Conservation (phyloP, 2,113 vertebrate genomes). For the Halcyon senegalensis region DNA sequence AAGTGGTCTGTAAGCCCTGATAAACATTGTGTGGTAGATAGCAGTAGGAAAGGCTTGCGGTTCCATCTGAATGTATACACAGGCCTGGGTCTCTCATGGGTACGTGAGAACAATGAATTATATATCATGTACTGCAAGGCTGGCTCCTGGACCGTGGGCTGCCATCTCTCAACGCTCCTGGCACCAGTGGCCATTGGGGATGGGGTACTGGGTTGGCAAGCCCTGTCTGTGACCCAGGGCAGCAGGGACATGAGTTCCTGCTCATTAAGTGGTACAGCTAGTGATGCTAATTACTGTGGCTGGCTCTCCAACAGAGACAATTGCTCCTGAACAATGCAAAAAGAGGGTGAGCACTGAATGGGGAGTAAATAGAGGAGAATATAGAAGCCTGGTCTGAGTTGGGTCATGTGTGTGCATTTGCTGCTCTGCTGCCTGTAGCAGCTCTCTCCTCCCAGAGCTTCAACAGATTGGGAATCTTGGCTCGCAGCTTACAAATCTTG, state of each 20-base stretch:
- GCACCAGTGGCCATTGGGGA: accelerated
- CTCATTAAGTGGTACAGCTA: accelerated
- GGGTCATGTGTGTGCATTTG: accelerated
- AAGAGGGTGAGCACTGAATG: neutral
- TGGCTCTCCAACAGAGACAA: neutral
- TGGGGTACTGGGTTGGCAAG: neutral
- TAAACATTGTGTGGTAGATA: conserved; percentile 57
- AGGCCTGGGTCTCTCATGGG: conserved; percentile 1
- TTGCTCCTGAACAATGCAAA: neutral
- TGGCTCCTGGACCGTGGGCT: neutral
- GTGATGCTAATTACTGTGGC: neutral
- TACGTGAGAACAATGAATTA: neutral
- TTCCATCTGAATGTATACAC: conserved; percentile 46
- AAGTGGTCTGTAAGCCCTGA: conserved; percentile 71
- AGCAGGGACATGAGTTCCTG: neutral
- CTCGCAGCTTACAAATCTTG: neutral
- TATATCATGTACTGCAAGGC: neutral
- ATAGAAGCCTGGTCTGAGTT: accelerated
- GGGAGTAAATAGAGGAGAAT: neutral
- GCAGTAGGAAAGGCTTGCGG: conserved; percentile 39
- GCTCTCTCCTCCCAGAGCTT: neutral
- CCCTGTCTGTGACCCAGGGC: neutral
- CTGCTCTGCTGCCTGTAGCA: neutral
- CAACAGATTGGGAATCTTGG: neutral
- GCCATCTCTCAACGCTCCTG: neutral